Percentiles rank a stretch among this genome's conserved stretches.
phyloP scores from a whole-genome alignment of 2,797 vertebrate genomes.

The Sparidentex hasta region DNA sequence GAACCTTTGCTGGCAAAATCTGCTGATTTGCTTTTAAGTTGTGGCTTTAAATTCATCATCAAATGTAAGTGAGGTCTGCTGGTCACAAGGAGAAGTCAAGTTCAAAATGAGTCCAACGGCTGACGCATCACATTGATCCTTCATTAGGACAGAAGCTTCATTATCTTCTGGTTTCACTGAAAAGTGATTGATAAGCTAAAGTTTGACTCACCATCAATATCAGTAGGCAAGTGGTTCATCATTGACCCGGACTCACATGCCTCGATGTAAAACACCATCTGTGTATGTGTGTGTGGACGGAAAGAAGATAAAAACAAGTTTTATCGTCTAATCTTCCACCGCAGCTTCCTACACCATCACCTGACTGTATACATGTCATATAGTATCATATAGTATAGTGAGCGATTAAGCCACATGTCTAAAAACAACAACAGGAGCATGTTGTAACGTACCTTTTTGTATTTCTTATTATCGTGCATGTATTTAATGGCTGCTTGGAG shows the following conservation, averaged over 20 bases:
- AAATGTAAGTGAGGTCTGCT: neutral
- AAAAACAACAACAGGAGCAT: neutral
- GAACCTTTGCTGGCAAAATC: neutral
- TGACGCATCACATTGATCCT: neutral
- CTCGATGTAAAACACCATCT: conserved; percentile 99
- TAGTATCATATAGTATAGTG: neutral
- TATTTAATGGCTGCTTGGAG: conserved; percentile 90
- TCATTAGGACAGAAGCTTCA: neutral
- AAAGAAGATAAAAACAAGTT: neutral
- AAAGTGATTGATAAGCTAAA: conserved; percentile 24
- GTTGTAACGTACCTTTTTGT: conserved; percentile 88
- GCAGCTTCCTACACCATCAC: neutral
- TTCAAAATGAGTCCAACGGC: neutral
- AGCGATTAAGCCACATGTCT: neutral
- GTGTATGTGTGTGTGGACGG: neutral
- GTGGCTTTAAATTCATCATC: neutral
- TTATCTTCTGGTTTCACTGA: conserved; percentile 2
- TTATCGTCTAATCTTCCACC: conserved; percentile 1
- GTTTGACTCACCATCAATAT: conserved; percentile 91
- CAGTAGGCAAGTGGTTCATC: conserved; percentile 90
- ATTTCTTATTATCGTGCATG: conserved; percentile 92
- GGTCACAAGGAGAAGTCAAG: neutral
- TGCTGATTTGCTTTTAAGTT: too few species aligned
- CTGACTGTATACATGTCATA: neutral
- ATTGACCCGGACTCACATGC: conserved; percentile 99